Evolutionary conservation across 2,888 invertebrate species (phyloP), one percentile per base, ranked within the genome.

Genomic region (Lasius platythorax): DNA sequence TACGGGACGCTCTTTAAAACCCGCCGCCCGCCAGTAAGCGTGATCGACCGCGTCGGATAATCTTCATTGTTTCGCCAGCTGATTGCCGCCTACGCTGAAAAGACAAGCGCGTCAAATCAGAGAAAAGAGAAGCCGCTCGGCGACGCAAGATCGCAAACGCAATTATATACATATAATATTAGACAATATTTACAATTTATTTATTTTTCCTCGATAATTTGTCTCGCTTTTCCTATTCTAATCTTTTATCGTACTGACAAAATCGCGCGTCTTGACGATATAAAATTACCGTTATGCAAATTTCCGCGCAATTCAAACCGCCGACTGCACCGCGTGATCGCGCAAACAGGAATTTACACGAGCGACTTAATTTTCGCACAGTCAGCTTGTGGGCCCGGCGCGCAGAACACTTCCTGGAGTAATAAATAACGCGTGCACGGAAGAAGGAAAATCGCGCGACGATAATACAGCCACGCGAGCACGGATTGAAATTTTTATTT

Each of bases 321-420:
- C 1, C 28, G 28, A n/a, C 5, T 8, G 58, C 75, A 9, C 18
- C 18, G 66, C 28, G 18, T 40, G 37, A 66, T 23, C 18, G 40
- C 40, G 28, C 18, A n/a, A 23, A 28, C 33, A 40, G 67, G 15
- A 68, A 68, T 30, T 30, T 23, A 68, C 30, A 18, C n/a, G 30
- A 23, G 56, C n/a, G 78, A 67, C 56, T 78, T 68, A 58, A 78
- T 78, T 78, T 56, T 68, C 43, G 78, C 68, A n/a, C 67, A 43
- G 56, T 68, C 43, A 68, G 33, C 67, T 37, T 18, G 37, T 37
- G 33, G 37, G 6, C 28, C 4, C 1, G 15, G 18, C 2, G 37
- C 9, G 40, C 43, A 33, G 63, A 33, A 15, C n/a, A 30, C 23
- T 78, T 68, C 78, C 78, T 23, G 68, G n/a, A 43, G 56, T 67